Conservation (phyloP, 2,113 vertebrate genomes). For the Bubo bubo region DNA sequence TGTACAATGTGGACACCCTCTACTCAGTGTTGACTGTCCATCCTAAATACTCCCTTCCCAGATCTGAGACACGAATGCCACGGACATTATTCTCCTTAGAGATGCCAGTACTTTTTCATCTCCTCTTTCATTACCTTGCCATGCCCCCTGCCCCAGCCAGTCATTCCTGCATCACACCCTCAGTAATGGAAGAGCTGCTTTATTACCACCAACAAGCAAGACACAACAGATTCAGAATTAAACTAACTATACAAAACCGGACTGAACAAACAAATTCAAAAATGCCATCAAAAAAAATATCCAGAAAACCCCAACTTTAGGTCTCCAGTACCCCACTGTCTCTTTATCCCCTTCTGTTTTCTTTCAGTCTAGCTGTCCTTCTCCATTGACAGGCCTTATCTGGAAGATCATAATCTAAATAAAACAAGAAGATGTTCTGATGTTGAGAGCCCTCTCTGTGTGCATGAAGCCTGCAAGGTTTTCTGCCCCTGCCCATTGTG, state of each 20-base stretch:
- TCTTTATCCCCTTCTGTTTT: background rate
- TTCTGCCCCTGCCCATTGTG: background rate
- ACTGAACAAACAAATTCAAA: background rate
- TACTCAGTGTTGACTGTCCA: background rate
- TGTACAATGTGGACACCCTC: background rate
- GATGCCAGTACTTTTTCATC: background rate
- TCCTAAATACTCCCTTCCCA: background rate
- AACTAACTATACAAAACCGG: background rate
- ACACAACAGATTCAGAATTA: background rate
- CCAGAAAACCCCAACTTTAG: background rate
- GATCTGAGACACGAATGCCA: background rate
- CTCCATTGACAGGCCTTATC: background rate
- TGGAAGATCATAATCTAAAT: background rate
- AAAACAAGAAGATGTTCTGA: background rate
- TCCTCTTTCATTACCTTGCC: background rate
- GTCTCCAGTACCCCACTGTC: background rate
- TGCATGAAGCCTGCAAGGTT: background rate
- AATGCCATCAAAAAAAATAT: background rate
- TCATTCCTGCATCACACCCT: background rate
- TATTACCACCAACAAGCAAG: background rate
- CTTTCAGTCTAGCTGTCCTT: background rate
- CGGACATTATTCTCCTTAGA: background rate
- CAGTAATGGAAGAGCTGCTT: background rate
- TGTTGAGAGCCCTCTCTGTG: background rate
- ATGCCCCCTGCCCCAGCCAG: background rate